Evolutionary conservation across 1,140 invertebrate species (phyloP), one percentile per base, ranked within the genome.

Genomic region (Glossosoma conforme): DNA sequence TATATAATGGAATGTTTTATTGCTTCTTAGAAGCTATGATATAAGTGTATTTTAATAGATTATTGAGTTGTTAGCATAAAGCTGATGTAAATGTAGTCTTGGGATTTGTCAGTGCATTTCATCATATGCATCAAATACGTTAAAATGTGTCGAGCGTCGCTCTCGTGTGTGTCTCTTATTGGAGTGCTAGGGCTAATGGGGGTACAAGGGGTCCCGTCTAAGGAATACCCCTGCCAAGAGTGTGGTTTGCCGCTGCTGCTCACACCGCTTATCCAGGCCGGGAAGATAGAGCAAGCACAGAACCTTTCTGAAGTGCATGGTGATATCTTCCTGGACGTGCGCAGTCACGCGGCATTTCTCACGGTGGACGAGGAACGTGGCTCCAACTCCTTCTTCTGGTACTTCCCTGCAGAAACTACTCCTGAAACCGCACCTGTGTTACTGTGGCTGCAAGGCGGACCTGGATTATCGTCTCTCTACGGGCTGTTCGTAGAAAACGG

Each of bases 401-500:
- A 83, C 64, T 88, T 89, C 60, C 83, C 84, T 15, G 72, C 83
- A 1, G 69, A 77, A 59, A 67, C 14, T 3, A 61, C 67, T 35
- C 62, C 62, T 41, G 63, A 64, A 30, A 65, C 63, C 18, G 77
- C 77, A 2, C 86, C 86, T 8, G 75, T 89, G 3, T 53, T 87
- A 2, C 60, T 89, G 13, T 89, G 86, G 86, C 70, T 89, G 9
- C 84, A 89, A 71, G 86, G 86, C 28, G 82, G 87, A 1, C 91
- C 91, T 1, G 91, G 91, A 0, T 80, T 82, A 3, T 80, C 85
- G 1, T 90, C 88, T 0, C 64, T 93, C 19, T 88, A 83, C 61
- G 90, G 88, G 0, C 66, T 93, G 1, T 93, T 93, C 58, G 74
- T 78, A 0, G 89, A 93, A 69, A 84, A 91, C 62, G 91, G 91